Base-by-base conservation (phyloP, 2,888 invertebrate genomes). In the Pollenia angustigena region DNA sequence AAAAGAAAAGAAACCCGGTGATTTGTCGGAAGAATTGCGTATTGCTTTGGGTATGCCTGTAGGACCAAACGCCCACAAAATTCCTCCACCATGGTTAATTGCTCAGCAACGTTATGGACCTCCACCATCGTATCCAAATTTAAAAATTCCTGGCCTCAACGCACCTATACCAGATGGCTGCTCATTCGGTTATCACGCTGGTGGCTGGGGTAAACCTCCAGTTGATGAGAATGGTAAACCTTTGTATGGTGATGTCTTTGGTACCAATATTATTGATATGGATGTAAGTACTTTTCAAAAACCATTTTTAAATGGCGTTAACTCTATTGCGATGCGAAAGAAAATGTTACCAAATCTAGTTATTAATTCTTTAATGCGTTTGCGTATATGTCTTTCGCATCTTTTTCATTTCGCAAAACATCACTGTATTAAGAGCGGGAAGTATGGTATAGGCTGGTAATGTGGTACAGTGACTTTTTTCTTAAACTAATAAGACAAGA, bases 151-250 rank as follows among this genome's bases (percentile, higher is more conserved):
- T 0, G 99, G 99, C 0, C 94, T 99, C 7, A 99, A 99, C 94
- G 99, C 99, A 2, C 99, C 99, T 0, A 99, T 99, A 90, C 99
- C 99, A 0, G 99, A 99, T 86, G 96, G 97, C 2, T 99, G 99
- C 91, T 97, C 98, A 0, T 99, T 99, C 93, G 99, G 99, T 18
- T 99, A 99, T 93, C 99, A 99, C 94, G 99, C 99, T 0, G 99
- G 99, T 54, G 99, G 99, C 42, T 99, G 99, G 99, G 99, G 99
- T 85, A 99, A 99, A 93, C 99, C 99, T 12, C 99, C 99, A 0
- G 99, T 99, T 0, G 99, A 99, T 94, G 99, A 99, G 94, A 97
- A 96, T 87, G 99, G 99, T 52, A 97, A 98, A 92, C 99, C 99
- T 0, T 94, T 99, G 1, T 99, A 99, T 92, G 99, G 99, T 2